Base-by-base conservation (phyloP, 2,113 vertebrate species). In the Puffinus mauretanicus region DNA sequence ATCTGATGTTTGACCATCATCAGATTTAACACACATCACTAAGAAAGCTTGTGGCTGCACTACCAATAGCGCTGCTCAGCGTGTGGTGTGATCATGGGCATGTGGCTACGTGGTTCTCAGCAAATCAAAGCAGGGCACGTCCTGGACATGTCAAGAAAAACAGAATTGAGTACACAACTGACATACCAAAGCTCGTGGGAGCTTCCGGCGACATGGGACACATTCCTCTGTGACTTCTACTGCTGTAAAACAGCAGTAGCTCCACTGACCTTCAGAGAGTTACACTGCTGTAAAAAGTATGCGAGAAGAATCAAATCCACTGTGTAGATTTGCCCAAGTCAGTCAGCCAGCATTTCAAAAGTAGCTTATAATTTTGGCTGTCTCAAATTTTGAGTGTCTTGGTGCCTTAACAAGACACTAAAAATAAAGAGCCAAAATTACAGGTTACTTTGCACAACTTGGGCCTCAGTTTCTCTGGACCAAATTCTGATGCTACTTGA, bases 401-500 rank as follows among this genome's bases (percentile, higher is more conserved):
- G 17, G n/a, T 95, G 79, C 67, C 71, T 75, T 86, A 84, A 91
- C 19, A 61, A 51, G 69, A n/a, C 65, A 64, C 92, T 96, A 94
- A 96, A 96, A 96, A 96, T 96, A 96, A 61, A 91, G 93, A 96
- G 67, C 65, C 86, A 92, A 93, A 96, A 96, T 97, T 96, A 86
- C 82, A 93, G 93, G 85, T 86, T 95, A 57, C 62, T 96, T 80
- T 82, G 52, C 44, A 69, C n/a, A 85, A 71, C 57, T 92, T 66
- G 82, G 49, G 73, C 76, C 93, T 93, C 90, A 86, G 80, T 97
- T 96, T 95, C 92, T 93, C 71, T 66, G 58, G 42, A 82, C 38
- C 13, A 81, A 80, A 67, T 93, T 80, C 81, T 95, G 92, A 54
- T 67, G 58, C 60, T 80, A 82, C 83, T 92, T 87, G 58, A 64